Percentiles rank a stretch among this genome's conserved stretches.
Conservation (phyloP, 2,888 invertebrate species). For the Noctua pronuba region DNA sequence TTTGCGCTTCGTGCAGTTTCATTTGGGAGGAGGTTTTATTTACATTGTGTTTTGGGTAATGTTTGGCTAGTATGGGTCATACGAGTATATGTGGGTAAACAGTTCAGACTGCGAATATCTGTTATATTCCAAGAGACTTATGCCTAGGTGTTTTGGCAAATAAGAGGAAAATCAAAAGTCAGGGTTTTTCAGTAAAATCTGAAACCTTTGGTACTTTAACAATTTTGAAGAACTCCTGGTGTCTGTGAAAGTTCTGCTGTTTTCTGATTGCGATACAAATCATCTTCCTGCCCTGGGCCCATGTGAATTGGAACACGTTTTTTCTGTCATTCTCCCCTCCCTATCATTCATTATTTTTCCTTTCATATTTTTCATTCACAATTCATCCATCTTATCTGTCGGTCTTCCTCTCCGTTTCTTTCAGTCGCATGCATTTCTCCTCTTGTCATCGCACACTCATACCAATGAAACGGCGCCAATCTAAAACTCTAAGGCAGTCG, state of each 20-base stretch:
- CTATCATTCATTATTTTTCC: too few species aligned
- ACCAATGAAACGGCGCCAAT: neutral
- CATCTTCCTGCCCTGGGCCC: neutral
- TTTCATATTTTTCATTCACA: neutral
- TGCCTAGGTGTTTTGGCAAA: neutral
- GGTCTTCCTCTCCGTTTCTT: neutral
- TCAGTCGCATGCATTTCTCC: neutral
- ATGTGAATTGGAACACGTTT: neutral
- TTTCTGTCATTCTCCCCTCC: neutral
- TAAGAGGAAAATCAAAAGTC: neutral
- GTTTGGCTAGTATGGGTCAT: neutral
- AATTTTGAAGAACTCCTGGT: neutral
- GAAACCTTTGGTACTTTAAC: neutral
- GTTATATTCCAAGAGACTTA: neutral
- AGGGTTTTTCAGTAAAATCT: neutral
- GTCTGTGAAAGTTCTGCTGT: neutral
- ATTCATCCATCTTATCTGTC: neutral
- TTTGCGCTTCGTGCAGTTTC: slow-evolving; percentile 24
- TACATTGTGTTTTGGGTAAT: slow-evolving; percentile 17
- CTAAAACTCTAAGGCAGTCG: neutral
- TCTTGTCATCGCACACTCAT: neutral
- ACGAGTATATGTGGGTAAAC: slow-evolving; percentile 4
- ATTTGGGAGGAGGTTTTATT: slow-evolving; percentile 30
- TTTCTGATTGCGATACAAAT: neutral
- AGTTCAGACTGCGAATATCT: slow-evolving; percentile 6